Evolutionary conservation across 2,113 vertebrate genomes (phyloP).

Genomic region (Gasterosteus nipponicus): DNA sequence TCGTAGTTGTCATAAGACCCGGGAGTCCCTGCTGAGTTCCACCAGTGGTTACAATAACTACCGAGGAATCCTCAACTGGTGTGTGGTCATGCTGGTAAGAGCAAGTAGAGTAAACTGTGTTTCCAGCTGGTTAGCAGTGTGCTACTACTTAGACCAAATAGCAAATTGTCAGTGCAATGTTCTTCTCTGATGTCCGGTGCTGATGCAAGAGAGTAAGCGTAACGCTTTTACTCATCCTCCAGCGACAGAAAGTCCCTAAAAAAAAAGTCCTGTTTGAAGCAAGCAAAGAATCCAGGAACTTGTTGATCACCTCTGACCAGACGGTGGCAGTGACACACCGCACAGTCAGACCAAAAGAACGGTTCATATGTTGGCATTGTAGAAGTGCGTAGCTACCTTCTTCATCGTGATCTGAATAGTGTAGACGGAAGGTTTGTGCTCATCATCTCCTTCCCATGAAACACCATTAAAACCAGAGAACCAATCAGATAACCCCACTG

Average conservation of each 20-base stretch:
- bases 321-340: background rate
- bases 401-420: background rate
- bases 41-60: slow-evolving; percentile 91
- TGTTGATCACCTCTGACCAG: background rate
- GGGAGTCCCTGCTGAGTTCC: slow-evolving; percentile 90
- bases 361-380: background rate
- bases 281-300: background rate
- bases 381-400: background rate
- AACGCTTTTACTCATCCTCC: background rate
- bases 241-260: background rate
- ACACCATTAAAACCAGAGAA: background rate
- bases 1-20: slow-evolving; percentile 86
- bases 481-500: background rate
- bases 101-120: background rate
- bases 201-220: background rate
- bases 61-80: slow-evolving; percentile 93
- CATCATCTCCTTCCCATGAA: background rate
- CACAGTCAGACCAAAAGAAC: background rate
- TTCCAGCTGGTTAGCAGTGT: background rate
- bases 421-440: background rate
- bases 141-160: background rate
- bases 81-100: slow-evolving; percentile 95
- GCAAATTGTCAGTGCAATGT: background rate
- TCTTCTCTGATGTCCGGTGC: background rate
- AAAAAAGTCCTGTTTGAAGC: background rate